A percentile compares a stretch with the other conserved stretches of the same genome.
Conservation (phyloP, 2,888 invertebrate species). For the Rotaria socialis region DNA sequence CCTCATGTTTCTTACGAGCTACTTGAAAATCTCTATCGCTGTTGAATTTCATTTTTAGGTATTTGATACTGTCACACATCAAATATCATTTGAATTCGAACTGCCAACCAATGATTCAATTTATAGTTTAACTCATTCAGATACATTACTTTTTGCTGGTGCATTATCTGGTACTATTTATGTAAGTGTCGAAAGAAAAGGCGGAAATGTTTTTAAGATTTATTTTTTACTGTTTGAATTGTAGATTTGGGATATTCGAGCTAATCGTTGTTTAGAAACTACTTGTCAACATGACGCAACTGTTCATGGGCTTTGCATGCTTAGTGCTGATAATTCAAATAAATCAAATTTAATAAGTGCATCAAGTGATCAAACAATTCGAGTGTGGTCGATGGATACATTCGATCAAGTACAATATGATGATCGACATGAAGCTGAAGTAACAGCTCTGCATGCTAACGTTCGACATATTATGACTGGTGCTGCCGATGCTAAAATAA, state of each 20-base stretch:
- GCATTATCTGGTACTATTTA: conserved; percentile 10
- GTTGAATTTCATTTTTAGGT: background rate
- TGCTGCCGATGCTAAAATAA: conserved; percentile 4
- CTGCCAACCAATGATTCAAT: conserved; percentile 28
- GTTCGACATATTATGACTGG: background rate
- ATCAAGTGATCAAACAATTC: conserved; percentile 13
- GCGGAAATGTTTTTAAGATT: background rate
- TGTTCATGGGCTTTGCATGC: conserved; percentile 5
- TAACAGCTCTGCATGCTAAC: conserved; percentile 20
- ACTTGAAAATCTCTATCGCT: too few relatives aligned
- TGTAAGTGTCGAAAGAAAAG: background rate
- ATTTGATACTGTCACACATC: background rate
- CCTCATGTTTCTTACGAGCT: too few relatives aligned
- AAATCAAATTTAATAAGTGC: conserved; percentile 9
- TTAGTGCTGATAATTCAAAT: background rate
- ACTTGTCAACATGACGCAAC: background rate
- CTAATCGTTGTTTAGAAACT: conserved; percentile 3
- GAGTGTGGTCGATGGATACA: background rate
- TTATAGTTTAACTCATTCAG: conserved; percentile 6
- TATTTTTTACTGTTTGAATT: background rate
- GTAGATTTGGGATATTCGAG: conserved; percentile 29
- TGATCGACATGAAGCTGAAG: conserved; percentile 32
- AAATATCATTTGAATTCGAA: conserved; percentile 3
- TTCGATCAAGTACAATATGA: conserved; percentile 7
- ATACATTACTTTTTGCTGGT: conserved; percentile 13